Evolutionary conservation across 2,113 vertebrate genomes (phyloP).

Genomic region (Crotalus viridis): DNA sequence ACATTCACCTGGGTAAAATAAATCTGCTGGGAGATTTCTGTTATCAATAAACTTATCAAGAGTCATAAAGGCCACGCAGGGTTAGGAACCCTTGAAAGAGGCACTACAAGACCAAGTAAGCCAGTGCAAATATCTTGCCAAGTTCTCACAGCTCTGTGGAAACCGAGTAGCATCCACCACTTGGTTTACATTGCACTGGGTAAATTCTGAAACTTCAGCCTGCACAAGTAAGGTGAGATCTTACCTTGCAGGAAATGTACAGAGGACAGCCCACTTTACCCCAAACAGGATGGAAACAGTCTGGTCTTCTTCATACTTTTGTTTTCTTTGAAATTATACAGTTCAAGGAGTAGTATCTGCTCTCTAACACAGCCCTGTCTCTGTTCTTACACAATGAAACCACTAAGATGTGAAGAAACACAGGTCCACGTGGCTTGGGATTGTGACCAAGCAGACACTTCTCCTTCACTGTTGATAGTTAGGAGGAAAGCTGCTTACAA

Average conservation of each 20-base stretch:
- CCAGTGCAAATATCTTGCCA: conserved; percentile 35
- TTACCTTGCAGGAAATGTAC: conserved; percentile 49
- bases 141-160: conserved; percentile 51
- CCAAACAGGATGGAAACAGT: conserved; percentile 41
- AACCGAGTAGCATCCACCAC: conserved; percentile 57
- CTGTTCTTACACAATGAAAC: neutral
- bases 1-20: neutral
- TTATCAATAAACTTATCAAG: neutral
- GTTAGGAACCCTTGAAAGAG: neutral
- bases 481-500: neutral
- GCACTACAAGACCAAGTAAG: conserved; percentile 6
- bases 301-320: conserved; percentile 25
- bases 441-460: neutral
- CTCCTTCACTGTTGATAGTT: neutral
- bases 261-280: conserved; percentile 36
- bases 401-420: neutral
- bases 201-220: conserved; percentile 57
- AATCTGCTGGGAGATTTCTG: neutral
- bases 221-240: conserved; percentile 58
- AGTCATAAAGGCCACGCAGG: neutral
- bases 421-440: neutral
- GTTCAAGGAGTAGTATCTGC: neutral
- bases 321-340: neutral
- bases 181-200: conserved; percentile 57
- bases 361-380: neutral